Evolutionary conservation across 2,113 vertebrate species (phyloP), one percentile per base, ranked within the genome.

Genomic region (Grammomys surdaster): DNA sequence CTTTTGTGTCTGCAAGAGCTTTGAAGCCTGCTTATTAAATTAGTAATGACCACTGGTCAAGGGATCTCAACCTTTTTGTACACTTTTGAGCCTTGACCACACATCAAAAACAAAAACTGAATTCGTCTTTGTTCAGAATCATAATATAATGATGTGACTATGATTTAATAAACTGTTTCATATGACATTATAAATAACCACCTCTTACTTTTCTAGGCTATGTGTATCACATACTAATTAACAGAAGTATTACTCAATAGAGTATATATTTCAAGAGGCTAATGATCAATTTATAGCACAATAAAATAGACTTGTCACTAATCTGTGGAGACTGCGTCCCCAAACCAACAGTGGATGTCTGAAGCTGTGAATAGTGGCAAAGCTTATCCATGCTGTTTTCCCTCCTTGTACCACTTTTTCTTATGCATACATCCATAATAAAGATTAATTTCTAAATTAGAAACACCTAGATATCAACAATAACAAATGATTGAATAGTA

Each of bases 1-100:
- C 95, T 95, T 98, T 98, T 98, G 97, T 98, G 97, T 98, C 94
- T 97, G 89, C 70, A 96, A 97, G 95, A 97, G 93, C 95, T 98
- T 96, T 88, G 87, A 98, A 97, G 97, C 87, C 87, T 97, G 95
- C 97, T 98, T 98, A 99, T 98, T 99, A 98, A 99, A 99, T 99
- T 98, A 99, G 96, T 98, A 98, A 98, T 98, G 98, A 98, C 97
- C 98, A 96, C 96, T 87, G 98, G 98, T 96, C 95, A 97, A 96
- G 73, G 91, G 90, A 82, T 98, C 97, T 97, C 96, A 98, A 78
- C n/a, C 85, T 95, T 91, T 98, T 65, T 4, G 87, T 98, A 94
- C 75, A 67, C 54, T 75, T 78, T 40, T 67, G 97, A 89, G 97
- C 75, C 86, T 96, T 97, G 98, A 96, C 96, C 96, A 98, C 92